These are phyloP conservation scores for Acronicta psi DNA, from an alignment of 2,888 invertebrate species.

Conservation along the genomic window DNA sequence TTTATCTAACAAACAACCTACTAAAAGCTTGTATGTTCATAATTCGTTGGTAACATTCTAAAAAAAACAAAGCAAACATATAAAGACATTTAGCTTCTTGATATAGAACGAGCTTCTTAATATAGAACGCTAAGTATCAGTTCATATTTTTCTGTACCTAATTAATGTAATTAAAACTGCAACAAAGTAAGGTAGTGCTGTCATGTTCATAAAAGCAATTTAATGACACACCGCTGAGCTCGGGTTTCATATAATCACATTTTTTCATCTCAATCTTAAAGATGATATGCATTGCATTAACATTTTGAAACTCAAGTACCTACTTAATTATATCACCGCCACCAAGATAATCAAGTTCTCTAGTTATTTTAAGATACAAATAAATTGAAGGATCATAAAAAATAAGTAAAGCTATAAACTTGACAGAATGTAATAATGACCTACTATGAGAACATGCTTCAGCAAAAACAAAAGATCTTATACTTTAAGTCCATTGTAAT, in stretches of 20 bases:
- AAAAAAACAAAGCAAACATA: too few relatives aligned
- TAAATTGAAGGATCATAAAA: conserved; percentile 36
- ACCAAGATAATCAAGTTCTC: conserved; percentile 28
- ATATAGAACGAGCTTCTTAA: too few relatives aligned
- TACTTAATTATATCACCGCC: conserved; percentile 22
- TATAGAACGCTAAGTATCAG: background rate
- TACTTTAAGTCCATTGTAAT: conserved; percentile 32
- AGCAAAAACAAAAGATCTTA: conserved; percentile 39
- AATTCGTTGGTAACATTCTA: too few relatives aligned
- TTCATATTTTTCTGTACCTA: conserved; percentile 16
- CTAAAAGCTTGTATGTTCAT: too few relatives aligned
- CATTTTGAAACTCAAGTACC: conserved; percentile 25
- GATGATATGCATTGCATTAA: conserved; percentile 28
- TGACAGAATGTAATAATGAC: conserved; percentile 30
- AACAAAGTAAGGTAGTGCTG: conserved; percentile 6
- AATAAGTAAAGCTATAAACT: conserved; percentile 43
- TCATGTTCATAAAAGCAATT: conserved; percentile 32
- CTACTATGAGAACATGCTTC: conserved; percentile 20
- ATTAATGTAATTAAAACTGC: conserved; percentile 39
- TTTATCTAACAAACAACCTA: too few relatives aligned
- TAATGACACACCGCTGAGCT: conserved; percentile 34
- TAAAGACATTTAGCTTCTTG: too few relatives aligned
- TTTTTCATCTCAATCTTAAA: conserved; percentile 29
- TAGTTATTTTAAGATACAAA: conserved; percentile 42
- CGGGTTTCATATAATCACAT: conserved; percentile 22